Conservation (phyloP, 2,113 vertebrate genomes). For the Planiliza haematocheilus region DNA sequence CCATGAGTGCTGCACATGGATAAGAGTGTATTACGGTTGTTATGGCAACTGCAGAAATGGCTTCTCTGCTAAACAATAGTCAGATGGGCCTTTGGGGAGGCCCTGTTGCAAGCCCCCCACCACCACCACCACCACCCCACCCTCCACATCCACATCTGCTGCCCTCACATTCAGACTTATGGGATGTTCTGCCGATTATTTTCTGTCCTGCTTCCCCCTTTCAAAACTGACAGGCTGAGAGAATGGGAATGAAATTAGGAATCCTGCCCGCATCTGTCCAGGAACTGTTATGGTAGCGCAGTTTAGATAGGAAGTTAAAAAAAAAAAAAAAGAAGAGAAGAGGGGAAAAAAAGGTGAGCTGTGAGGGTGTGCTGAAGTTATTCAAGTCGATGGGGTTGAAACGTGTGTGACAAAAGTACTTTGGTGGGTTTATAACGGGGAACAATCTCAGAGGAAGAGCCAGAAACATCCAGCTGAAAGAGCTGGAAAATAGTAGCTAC, state of each 20-base stretch:
- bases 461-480: slow-evolving; percentile 40
- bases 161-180: slow-evolving; percentile 90
- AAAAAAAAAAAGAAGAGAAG: neutral
- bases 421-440: slow-evolving; percentile 31
- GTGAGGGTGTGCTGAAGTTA: slow-evolving; percentile 1
- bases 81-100: slow-evolving; percentile 84
- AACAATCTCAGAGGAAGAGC: slow-evolving; percentile 42
- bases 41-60: slow-evolving; percentile 94
- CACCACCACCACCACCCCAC: slow-evolving; percentile 94
- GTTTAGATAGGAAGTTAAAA: slow-evolving; percentile 31
- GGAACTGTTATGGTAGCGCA: slow-evolving; percentile 24
- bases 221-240: slow-evolving; percentile 73
- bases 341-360: neutral
- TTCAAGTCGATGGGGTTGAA: slow-evolving; percentile 19
- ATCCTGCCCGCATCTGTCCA: slow-evolving; percentile 78
- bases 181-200: slow-evolving; percentile 86
- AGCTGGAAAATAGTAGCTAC: slow-evolving; percentile 61
- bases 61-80: slow-evolving; percentile 87
- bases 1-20: slow-evolving; percentile 87
- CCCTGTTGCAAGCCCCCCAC: slow-evolving; percentile 82
- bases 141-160: slow-evolving; percentile 94
- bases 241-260: slow-evolving; percentile 75
- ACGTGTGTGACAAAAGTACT: slow-evolving; percentile 58
- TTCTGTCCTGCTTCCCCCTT: slow-evolving; percentile 77
- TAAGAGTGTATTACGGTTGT: slow-evolving; percentile 90